Conservation (phyloP, 2,113 vertebrate species). For the Regulus satrapa region DNA sequence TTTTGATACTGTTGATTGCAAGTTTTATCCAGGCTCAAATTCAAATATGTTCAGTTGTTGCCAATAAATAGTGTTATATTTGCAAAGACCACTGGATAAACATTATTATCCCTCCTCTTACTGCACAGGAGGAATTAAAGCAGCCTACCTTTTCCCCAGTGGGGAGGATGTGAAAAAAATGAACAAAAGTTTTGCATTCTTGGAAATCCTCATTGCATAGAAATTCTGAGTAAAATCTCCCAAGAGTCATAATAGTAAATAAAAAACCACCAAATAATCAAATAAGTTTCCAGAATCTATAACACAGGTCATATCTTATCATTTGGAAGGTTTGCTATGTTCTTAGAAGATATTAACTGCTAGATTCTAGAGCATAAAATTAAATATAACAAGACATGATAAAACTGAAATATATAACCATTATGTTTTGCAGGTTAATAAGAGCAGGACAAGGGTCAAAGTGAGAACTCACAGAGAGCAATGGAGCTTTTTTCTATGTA, state of each 20-base stretch:
- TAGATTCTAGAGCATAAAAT: background rate
- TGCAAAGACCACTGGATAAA: background rate
- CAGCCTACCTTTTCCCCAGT: background rate
- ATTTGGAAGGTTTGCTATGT: background rate
- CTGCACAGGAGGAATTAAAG: background rate
- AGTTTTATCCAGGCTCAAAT: background rate
- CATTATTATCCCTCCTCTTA: background rate
- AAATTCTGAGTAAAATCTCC: background rate
- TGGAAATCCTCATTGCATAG: background rate
- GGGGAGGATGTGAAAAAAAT: background rate
- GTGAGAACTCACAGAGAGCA: background rate
- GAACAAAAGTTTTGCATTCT: background rate
- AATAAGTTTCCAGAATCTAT: background rate
- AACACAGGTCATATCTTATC: background rate
- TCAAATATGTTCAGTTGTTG: background rate
- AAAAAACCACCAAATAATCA: background rate
- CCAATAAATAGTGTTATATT: background rate
- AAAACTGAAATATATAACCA: background rate
- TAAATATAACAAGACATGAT: background rate
- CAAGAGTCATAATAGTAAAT: background rate
- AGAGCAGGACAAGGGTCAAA: background rate
- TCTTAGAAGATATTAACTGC: background rate
- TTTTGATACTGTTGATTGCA: background rate
- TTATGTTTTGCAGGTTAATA: background rate
- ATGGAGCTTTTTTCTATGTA: background rate